These are phyloP conservation scores for Argyresthia goedartella DNA, from an alignment of 2,888 invertebrate species.

Conservation along the genomic window DNA sequence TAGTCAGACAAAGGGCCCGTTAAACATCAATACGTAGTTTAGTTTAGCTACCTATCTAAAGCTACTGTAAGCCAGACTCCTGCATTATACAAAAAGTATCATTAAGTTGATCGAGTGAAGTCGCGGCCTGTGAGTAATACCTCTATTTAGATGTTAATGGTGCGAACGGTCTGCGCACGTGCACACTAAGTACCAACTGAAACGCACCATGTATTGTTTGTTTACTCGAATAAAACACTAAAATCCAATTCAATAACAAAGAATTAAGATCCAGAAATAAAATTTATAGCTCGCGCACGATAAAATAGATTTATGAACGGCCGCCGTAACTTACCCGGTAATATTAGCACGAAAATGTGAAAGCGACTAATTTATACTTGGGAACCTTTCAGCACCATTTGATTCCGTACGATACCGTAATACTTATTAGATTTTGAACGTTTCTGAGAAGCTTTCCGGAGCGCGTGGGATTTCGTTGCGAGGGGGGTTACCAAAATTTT, in stretches of 20 bases:
- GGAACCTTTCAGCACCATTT: too few relatives aligned
- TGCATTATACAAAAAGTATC: constrained; percentile 60
- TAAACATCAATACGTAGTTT: constrained; percentile 19
- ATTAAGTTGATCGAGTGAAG: constrained; percentile 47
- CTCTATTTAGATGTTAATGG: constrained; percentile 30
- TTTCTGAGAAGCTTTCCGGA: too few relatives aligned
- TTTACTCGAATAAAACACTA: constrained; percentile 71
- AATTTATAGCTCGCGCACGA: constrained; percentile 68
- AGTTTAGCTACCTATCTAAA: constrained; percentile 19
- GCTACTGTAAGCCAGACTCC: background rate
- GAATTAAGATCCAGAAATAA: constrained; percentile 72
- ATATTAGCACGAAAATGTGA: background rate
- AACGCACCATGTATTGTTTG: constrained; percentile 65
- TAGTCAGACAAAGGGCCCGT: too few relatives aligned
- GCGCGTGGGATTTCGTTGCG: too few relatives aligned
- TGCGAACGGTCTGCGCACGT: constrained; percentile 44
- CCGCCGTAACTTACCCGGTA: constrained; percentile 17
- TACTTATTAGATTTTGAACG: too few relatives aligned
- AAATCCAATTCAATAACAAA: constrained; percentile 72
- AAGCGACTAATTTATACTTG: too few relatives aligned
- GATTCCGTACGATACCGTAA: too few relatives aligned
- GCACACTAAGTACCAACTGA: constrained; percentile 53
- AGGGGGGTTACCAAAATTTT: too few relatives aligned
- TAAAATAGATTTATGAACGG: constrained; percentile 70
- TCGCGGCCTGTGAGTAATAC: constrained; percentile 36